Evolutionary conservation across 2,888 invertebrate species (phyloP), one percentile per base, ranked within the genome.

Genomic region (Sisyra nigra): DNA sequence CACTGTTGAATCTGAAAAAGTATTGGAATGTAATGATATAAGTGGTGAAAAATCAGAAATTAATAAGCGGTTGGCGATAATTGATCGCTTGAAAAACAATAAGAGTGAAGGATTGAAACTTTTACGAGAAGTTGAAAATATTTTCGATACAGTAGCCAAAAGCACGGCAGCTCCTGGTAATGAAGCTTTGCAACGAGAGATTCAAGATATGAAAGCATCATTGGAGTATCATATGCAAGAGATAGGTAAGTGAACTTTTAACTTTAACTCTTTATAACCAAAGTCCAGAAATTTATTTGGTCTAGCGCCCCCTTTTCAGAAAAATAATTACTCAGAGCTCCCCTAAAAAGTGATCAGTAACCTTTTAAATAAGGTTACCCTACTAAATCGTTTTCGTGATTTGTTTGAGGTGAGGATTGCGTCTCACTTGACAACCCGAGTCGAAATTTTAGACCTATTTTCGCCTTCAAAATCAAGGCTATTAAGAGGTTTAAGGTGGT

Each of bases 31-130:
- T 55, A 81, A 86, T 54, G 87, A 87, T 57, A 72, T 83, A 0
- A 76, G 74, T 29, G 93, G 93, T 1, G 91, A 91, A 58, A 85
- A 85, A 57, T 69, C 74, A 1, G 88, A 91, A 53, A 76, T 93
- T 47, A 69, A 73, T 33, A 74, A 80, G 45, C 76, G 83, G 61
- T 64, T 86, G 30, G 74, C 75, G 42, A 74, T 71, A 1, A 63
- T 86, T 1, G 66, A 71, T 39, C 66, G 71, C 14, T 58, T 86
- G 45, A 76, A 76, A 52, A 71, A 73, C 19, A 78, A 76, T 42
- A 74, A 77, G 57, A 68, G 69, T 54, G 66, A 79, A 54, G 80
- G 81, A 32, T 61, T 72, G 37, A 67, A 70, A 48, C 69, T 81
- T 48, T 59, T 91, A 33, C 71, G 73, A 37, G 76, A 76, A 48